Evolutionary conservation across 2,797 vertebrate species (phyloP).

Genomic region (Orientallactaga sibirica): DNA sequence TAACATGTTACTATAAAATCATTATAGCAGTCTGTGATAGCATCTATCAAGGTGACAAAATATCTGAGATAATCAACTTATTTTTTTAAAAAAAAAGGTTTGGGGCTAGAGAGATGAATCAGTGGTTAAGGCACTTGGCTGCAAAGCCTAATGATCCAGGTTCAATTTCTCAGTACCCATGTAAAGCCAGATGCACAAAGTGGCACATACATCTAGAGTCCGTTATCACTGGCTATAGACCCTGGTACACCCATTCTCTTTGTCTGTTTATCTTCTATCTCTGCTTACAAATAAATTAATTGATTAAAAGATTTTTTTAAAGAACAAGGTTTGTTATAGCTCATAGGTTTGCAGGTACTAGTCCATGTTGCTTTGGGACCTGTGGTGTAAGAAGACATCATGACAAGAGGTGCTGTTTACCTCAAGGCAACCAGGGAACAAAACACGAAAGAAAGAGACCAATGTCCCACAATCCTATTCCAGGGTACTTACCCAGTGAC

Average conservation of each 20-base stretch:
- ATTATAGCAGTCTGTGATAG: not conserved
- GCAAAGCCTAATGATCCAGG: no score
- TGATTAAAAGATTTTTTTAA: no score
- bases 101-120: no score
- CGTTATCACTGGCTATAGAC: no score
- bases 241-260: no score
- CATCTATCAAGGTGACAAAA: not conserved
- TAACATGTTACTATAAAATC: not conserved
- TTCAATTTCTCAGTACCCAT: no score
- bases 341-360: not conserved
- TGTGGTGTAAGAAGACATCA: not conserved
- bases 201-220: no score
- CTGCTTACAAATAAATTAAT: no score
- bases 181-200: no score
- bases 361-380: not conserved
- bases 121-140: no score
- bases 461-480: not conserved
- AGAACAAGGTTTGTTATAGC: not conserved
- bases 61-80: not conserved
- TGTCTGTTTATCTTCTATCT: no score
- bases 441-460: not conserved
- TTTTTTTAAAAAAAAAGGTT: not conserved
- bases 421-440: not conserved
- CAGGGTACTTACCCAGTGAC: not conserved
- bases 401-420: no score